Evolutionary conservation across 30 jellyfish, hydroid and myxozoan species (phyloP), one percentile per base, ranked within the genome.

Genomic region (Kudoa iwatai): DNA sequence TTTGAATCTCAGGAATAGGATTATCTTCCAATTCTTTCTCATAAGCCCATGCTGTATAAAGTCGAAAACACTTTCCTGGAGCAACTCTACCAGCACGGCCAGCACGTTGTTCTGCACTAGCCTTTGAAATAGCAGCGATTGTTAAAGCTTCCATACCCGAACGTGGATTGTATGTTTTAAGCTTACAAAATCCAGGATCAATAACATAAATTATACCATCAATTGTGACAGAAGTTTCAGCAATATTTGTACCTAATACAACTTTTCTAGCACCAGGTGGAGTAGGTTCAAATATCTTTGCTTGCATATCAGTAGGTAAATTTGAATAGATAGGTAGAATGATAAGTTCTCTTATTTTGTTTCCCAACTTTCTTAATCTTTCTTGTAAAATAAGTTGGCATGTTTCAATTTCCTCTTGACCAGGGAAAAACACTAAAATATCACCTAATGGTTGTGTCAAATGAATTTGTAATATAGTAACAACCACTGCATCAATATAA

Each of bases 81-180:
- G 98, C 98, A 4, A 64, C 88, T 36, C 98, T 55, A 11, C 98
- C 98, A 2, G 98, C 98, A 13, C 98, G 46, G 7, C 98, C 98
- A 0, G 98, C 98, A 40, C 98, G 43, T 44, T 79, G 98, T 39
- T 79, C 58, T 13, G 98, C 88, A 3, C 88, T 62, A 3, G 98
- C 98, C 45, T 79, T 79, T 10, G 98, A 67, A 18, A 79, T 64
- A 9, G 98, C 88, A 14, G 98, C 62, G 7, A 79, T 88, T 15
- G 62, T 87, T 9, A 79, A 65, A 1, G 98, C 62, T 48, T 79
- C 98, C 88, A 79, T 79, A 3, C 98, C 98, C 0, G 98, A 62
- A 24, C 88, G 47, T 10, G 98, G 98, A 46, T 79, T 79, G 65
- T 79, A 79, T 46, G 88, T 79, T 53, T 79, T 79, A 44, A 62